These are phyloP conservation scores for Sitta europaea DNA, from an alignment of 2,113 vertebrate genomes.

Conservation along the genomic window DNA sequence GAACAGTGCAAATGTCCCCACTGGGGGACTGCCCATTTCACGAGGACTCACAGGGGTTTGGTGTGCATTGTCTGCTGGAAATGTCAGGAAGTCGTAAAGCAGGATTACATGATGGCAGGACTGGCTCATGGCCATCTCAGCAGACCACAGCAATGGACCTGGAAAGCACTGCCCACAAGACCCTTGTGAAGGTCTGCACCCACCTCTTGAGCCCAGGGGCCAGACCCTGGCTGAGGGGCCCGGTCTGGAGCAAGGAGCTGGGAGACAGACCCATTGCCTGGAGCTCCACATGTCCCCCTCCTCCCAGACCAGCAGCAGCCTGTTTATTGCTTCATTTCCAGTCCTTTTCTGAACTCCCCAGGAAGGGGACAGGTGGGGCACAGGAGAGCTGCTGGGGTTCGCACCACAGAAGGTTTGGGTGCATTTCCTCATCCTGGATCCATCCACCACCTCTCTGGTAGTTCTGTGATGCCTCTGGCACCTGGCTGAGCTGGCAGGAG, in stretches of 20 bases:
- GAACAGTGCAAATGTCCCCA: neutral
- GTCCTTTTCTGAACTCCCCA: neutral
- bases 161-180: neutral
- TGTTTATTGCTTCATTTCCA: neutral
- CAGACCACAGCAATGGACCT: accelerated
- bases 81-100: accelerated
- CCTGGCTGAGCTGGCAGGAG: neutral
- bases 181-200: accelerated
- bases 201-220: neutral
- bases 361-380: neutral
- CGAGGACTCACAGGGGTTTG: accelerated
- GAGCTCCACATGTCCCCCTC: accelerated
- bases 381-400: neutral
- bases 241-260: neutral
- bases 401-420: neutral
- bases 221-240: accelerated
- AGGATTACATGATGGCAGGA: accelerated
- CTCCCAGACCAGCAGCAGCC: neutral
- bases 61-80: accelerated
- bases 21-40: accelerated
- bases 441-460: neutral
- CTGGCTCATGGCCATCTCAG: neutral
- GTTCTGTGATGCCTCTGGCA: neutral
- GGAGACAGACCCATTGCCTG: neutral
- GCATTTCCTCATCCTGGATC: neutral